Base-by-base conservation (phyloP, 2,113 vertebrate genomes). In the Nycticebus coucang region DNA sequence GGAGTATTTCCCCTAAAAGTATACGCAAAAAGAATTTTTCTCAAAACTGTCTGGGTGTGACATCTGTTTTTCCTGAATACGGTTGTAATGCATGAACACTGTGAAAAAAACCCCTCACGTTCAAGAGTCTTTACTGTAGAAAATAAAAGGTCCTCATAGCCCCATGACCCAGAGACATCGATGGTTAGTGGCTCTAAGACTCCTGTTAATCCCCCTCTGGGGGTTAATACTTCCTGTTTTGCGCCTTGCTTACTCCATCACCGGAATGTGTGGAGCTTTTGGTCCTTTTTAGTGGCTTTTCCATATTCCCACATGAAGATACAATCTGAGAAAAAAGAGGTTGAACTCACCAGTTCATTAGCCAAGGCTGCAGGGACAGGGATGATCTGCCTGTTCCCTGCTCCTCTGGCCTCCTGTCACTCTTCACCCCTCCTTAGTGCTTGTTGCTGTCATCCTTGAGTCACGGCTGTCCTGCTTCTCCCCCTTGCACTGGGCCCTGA, bases 151-250 rank as follows among this genome's bases (percentile, higher is more conserved):
- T 50, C 41, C 62, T 66, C 2, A 0, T 28, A 0, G 53, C 21
- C 71, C 33, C 30, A 17, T 19, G 5, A 26, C 7, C 59, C 35
- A 3, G 3, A 4, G 37, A 19, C 22, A 1, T 22, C 18, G 33
- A 15, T 0, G 1, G 62, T 5, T 8, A 33, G 41, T 24, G 72
- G 71, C 68, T 55, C 79, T 1, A 5, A 50, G 60, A n/a, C 35
- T 35, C 37, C 71, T 17, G 19, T n/a, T 17, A 13, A 2, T 15
- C 3, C 59, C 30, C 60, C 21, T 7, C 0, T 0, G 3, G 30
- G 37, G 50, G 12, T 15, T 8, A 2, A 10, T 5, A 41, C 37
- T 26, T 53, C 4, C n/a, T 4, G 50, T 55, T 15, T 45, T 30
- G 18, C 28, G 26, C 12, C 57, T 26, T 37, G 71, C 10, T 81